Conservation (phyloP, 2,888 invertebrate genomes). For the Drosophila kambysellisi region DNA sequence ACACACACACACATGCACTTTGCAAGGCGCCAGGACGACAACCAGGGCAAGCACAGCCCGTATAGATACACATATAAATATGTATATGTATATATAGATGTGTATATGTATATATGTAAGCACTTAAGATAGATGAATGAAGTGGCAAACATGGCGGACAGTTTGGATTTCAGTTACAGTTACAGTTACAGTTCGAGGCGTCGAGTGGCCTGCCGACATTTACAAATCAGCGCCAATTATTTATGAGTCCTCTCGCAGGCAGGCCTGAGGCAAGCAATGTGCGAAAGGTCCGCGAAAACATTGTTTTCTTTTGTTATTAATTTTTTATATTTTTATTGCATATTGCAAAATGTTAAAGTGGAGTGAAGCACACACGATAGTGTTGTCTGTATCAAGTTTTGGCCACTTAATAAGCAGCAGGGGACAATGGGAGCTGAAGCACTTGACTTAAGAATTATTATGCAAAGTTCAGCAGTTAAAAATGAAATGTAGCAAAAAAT, state of each 20-base stretch:
- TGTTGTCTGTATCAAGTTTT: conserved; percentile 39
- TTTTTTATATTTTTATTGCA: conserved; percentile 52
- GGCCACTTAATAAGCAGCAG: conserved; percentile 58
- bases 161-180: conserved; percentile 57
- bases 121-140: conserved; percentile 79
- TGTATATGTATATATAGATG: neutral
- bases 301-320: conserved; percentile 57
- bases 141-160: conserved; percentile 76
- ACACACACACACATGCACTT: conserved; percentile 49
- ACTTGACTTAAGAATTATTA: conserved; percentile 54
- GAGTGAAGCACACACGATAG: conserved; percentile 38
- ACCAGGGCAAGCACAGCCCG: conserved; percentile 24
- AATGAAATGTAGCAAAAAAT: too few relatives aligned
- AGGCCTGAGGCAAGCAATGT: conserved; percentile 11
- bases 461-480: conserved; percentile 78
- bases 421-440: conserved; percentile 20
- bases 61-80: neutral
- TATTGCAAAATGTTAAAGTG: conserved; percentile 26
- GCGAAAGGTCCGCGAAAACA: neutral
- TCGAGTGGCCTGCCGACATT: conserved; percentile 64
- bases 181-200: conserved; percentile 37
- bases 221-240: conserved; percentile 75
- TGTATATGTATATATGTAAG: conserved; percentile 31
- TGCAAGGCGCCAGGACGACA: conserved; percentile 67
- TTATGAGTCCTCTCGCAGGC: conserved; percentile 41